A percentile compares a stretch with the other conserved stretches of the same genome.
Evolutionary conservation across 2,113 vertebrate species (phyloP).

Genomic region (Chascanopsetta lugubris): DNA sequence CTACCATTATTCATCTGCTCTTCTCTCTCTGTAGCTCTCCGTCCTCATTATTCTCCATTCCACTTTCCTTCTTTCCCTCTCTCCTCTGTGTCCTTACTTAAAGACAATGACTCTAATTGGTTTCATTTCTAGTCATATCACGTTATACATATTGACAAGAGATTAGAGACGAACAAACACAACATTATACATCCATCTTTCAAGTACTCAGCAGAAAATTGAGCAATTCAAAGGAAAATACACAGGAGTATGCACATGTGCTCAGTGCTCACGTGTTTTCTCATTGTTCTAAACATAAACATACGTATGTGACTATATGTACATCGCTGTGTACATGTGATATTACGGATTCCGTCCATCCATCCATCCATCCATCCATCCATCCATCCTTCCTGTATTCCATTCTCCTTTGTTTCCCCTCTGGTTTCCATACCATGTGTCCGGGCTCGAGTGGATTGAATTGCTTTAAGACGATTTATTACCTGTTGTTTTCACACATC

Average conservation of each 20-base stretch:
- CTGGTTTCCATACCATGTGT: conserved; percentile 25
- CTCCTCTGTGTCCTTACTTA: conserved; percentile 26
- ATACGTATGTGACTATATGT: neutral
- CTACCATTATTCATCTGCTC: neutral
- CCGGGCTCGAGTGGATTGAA: conserved; percentile 39
- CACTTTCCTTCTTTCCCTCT: conserved; percentile 6
- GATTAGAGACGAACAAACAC: conserved; percentile 33
- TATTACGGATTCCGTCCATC: conserved; percentile 15
- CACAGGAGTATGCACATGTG: neutral
- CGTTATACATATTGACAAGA: conserved; percentile 53
- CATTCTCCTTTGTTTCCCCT: conserved; percentile 42
- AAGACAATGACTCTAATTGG: conserved; percentile 47
- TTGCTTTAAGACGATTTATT: conserved; percentile 62
- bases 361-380: conserved; percentile 23
- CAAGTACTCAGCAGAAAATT: conserved; percentile 60
- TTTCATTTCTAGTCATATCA: conserved; percentile 55
- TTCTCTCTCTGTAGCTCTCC: conserved; percentile 7
- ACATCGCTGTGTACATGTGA: neutral
- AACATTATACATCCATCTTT: conserved; percentile 54
- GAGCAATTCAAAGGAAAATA: conserved; percentile 40
- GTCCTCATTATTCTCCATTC: conserved; percentile 15
- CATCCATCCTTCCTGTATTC: conserved; percentile 12
- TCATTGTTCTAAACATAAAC: too few species aligned
- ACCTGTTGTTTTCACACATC: conserved; percentile 47
- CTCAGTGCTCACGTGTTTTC: too few species aligned